Evolutionary conservation across 2,113 vertebrate genomes (phyloP).

Genomic region (Orientallactaga bullata): DNA sequence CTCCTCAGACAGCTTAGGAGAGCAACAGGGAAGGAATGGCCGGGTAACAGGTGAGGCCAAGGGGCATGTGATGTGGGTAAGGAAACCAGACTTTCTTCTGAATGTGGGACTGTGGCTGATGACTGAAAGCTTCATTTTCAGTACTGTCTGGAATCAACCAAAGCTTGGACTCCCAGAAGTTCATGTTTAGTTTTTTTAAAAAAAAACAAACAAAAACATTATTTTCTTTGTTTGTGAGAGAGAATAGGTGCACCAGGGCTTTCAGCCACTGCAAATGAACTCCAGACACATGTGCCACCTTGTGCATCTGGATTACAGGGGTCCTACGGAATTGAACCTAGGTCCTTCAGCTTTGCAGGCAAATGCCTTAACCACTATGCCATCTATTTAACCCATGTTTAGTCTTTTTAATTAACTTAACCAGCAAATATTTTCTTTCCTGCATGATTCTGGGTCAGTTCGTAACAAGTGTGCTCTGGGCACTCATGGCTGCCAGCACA

Average conservation of each 20-base stretch:
- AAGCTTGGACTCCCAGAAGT: neutral
- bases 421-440: neutral
- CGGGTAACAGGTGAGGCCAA: neutral
- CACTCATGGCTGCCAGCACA: conserved; percentile 92
- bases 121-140: neutral
- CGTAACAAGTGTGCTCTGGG: conserved; percentile 89
- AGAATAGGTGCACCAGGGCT: no score
- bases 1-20: neutral
- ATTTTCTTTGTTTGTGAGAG: no score
- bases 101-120: accelerated
- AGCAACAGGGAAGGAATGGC: neutral
- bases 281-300: no score
- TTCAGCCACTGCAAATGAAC: no score
- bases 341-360: no score
- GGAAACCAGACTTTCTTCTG: neutral
- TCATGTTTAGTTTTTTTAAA: no score
- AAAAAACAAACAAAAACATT: no score
- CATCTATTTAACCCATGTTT: neutral
- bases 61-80: accelerated
- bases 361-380: no score
- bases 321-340: no score
- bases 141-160: accelerated
- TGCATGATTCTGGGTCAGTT: conserved; percentile 72
- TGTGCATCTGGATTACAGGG: no score
- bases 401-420: neutral